phyloP scores from a whole-genome alignment of 2,113 vertebrate species.

The Otolemur garnettii region DNA sequence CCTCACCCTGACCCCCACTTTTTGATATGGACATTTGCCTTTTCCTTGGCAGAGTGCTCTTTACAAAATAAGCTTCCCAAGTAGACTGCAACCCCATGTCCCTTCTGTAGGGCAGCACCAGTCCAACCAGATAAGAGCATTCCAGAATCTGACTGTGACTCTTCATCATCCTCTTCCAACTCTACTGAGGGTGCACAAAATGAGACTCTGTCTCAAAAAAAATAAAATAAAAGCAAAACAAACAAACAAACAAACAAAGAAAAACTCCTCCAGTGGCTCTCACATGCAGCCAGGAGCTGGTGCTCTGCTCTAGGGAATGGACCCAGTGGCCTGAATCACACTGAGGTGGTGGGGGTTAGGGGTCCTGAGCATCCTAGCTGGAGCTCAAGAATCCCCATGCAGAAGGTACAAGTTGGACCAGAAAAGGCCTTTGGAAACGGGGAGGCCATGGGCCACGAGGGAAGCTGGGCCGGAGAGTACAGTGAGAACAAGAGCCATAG shows the following conservation, averaged over 20 bases:
- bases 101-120: not conserved
- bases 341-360: not conserved
- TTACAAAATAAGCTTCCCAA: conserved; percentile 3
- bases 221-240: too few relatives aligned
- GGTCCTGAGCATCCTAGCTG: not conserved
- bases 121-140: not conserved
- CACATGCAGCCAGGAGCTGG: not conserved
- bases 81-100: not conserved
- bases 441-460: not conserved
- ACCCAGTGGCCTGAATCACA: not conserved
- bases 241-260: not conserved
- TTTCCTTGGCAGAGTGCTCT: conserved; percentile 4
- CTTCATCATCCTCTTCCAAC: not conserved
- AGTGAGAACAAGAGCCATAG: not conserved
- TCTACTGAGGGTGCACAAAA: not conserved
- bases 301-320: not conserved
- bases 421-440: not conserved
- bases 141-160: not conserved
- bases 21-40: not conserved
- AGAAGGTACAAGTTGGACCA: not conserved
- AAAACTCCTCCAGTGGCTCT: not conserved
- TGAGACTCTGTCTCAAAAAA: too few relatives aligned
- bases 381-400: not conserved
- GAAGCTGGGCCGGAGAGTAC: too few relatives aligned
- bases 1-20: not conserved